Evolutionary conservation across 1,140 invertebrate genomes (phyloP), one percentile per base, ranked within the genome.

Genomic region (Kradibia gibbosae): DNA sequence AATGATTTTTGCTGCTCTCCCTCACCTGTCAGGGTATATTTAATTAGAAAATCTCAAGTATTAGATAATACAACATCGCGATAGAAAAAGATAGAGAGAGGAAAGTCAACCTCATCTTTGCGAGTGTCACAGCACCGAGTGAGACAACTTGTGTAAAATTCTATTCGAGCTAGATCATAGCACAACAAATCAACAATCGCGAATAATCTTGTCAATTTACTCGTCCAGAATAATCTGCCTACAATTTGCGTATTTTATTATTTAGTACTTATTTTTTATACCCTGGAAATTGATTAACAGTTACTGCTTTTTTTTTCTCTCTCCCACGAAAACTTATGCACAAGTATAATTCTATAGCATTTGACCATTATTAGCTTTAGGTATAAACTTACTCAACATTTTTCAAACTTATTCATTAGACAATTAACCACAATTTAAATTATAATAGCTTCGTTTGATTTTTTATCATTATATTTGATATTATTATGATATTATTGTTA

Each of bases 121-220:
- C 76, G 71, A 81, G 60, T 76, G 31, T 81, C 62, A 81, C 80
- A 81, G 80, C 73, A 81, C 60, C 25, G 50, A n/a, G n/a, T 76
- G 73, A 81, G 72, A 76, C 80, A 74, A 81, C 60, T 76, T 80
- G 45, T 72, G 34, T 74, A 80, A 74, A 17, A 65, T 70, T 72
- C 72, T 60, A 78, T 60, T 74, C 34, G 42, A 62, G 67, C 36
- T 45, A 20, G 67, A 50, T 65, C 53, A n/a, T 48, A 72, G 53
- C 50, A 57, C 78, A 72, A 79, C 65, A 39, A 39, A 48, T 48
- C 45, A 48, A 48, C 17, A 48, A 48, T 10, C 45, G 17, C 45
- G 17, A 48, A 48, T 17, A 17, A 48, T 48, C 8, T 10, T 48
- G 8, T 48, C 17, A 17, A 48, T 17, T 48, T 48, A n/a, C n/a